Conservation (phyloP, 1,140 invertebrate genomes). For the Aphidius gifuensis region DNA sequence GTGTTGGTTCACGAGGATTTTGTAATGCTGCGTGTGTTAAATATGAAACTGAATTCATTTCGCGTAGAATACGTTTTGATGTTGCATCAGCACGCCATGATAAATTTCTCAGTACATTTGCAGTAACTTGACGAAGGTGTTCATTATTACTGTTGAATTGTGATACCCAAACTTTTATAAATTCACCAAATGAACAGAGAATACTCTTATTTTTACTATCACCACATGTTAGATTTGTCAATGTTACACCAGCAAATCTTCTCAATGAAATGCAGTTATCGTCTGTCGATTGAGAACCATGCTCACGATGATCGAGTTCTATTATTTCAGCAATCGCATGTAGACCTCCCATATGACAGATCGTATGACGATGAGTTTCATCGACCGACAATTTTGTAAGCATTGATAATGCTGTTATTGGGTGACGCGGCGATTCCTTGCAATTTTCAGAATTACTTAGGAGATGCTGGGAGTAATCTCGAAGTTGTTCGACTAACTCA, state of each 20-base stretch:
- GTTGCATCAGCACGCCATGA: conserved; percentile 91
- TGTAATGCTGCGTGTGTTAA: conserved; percentile 85
- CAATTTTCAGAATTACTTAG: conserved; percentile 32
- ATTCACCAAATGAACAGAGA: conserved; percentile 85
- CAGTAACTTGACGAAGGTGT: conserved; percentile 90
- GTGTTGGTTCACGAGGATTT: conserved; percentile 86
- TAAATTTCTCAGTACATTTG: conserved; percentile 91
- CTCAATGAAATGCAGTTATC: conserved; percentile 83
- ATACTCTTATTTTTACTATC: conserved; percentile 93
- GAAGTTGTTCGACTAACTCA: conserved; percentile 77
- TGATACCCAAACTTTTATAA: conserved; percentile 84
- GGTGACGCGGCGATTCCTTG: conserved; percentile 68
- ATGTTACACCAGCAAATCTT: conserved; percentile 90
- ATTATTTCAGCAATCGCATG: conserved; percentile 89
- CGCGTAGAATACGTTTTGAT: conserved; percentile 84
- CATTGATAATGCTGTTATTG: conserved; percentile 79
- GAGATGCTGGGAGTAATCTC: conserved; percentile 67
- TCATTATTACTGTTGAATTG: conserved; percentile 86
- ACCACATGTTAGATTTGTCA: conserved; percentile 91
- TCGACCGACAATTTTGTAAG: conserved; percentile 96
- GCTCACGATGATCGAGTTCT: conserved; percentile 79
- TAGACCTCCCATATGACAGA: conserved; percentile 89
- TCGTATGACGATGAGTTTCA: conserved; percentile 90
- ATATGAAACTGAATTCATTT: conserved; percentile 82
- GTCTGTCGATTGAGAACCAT: conserved; percentile 74